A percentile compares a stretch with the other conserved stretches of the same genome.
phyloP scores from a whole-genome alignment of 53 echinoderm and acorn worm species.

The Zoroaster sp. region DNA sequence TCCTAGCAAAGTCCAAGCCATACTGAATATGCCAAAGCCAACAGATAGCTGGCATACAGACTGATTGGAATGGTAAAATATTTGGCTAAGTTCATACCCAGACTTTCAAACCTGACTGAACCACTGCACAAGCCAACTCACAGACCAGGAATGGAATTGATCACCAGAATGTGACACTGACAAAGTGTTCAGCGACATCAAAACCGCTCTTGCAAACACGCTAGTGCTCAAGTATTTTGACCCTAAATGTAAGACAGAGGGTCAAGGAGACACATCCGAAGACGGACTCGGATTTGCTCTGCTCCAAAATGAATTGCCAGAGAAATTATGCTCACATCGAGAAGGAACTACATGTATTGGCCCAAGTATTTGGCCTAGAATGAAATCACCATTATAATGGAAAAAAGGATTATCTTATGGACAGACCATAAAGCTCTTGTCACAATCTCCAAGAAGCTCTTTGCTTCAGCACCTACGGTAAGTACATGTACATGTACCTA shows the following conservation, averaged over 20 bases:
- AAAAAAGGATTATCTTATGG: constrained; percentile 19
- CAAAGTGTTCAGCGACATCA: constrained; percentile 4
- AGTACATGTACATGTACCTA: no score
- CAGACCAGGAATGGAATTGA: constrained; percentile 60
- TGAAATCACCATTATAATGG: constrained; percentile 57
- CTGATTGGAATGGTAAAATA: constrained; percentile 67
- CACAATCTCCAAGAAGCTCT: constrained; percentile 29
- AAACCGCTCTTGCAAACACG: no score
- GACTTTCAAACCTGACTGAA: constrained; percentile 52
- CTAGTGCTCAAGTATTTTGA: constrained; percentile 72
- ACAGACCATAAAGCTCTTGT: constrained; percentile 37
- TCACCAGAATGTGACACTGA: constrained; percentile 4
- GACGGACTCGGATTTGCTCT: no score
- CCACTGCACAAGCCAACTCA: constrained; percentile 62
- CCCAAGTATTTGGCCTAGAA: constrained; percentile 34
- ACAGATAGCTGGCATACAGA: constrained; percentile 48
- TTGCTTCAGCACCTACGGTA: constrained; percentile 39
- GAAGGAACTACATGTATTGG: constrained; percentile 60
- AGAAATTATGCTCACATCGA: constrained; percentile 66
- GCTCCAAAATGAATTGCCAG: constrained; percentile 63
- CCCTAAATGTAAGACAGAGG: constrained; percentile 28
- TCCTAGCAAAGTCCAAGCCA: constrained; percentile 51
- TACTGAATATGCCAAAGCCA: constrained; percentile 54
- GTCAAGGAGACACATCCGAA: constrained; percentile 70
- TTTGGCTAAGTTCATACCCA: constrained; percentile 63